Evolutionary conservation across 2,797 vertebrate species (phyloP), one percentile per base, ranked within the genome.

Genomic region (Eurystomus glaucurus): DNA sequence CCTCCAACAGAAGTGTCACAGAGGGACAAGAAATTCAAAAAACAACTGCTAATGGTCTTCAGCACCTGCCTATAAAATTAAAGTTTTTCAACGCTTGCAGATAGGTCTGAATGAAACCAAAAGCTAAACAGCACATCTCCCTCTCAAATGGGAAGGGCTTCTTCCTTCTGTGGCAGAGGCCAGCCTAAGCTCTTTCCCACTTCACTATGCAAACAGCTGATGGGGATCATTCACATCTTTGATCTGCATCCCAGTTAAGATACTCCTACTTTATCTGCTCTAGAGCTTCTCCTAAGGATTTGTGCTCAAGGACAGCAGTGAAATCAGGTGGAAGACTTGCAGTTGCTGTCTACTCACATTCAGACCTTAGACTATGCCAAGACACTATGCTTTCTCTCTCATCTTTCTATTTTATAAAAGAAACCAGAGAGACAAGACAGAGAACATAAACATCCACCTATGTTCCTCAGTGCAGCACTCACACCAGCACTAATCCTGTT

Each of bases 271-370:
- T 62, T n/a, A 37, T 37, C 61, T 65, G 76, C 45, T 92, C 88
- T 50, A 55, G 29, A 92, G 85, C 66, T 85, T 74, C 85, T 91
- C 77, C 77, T 74, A 55, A 10, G 28, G 45, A 85, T 89, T 82
- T 79, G 39, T 76, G 23, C 66, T 79, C 37, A 72, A 85, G 46
- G 35, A 79, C 58, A 31, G 39, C 54, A 66, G 31, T 37, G 58
- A 86, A 94, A 81, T 57, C 62, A 52, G 16, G 39, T 48, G 21
- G 26, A 88, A 86, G 61, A 91, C 28, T 28, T 82, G 50, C 58
- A 76, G 52, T 23, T 82, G 37, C 64, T 19, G 7, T 45, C 69
- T 72, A 41, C 33, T 80, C 46, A 23, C 10, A 80, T 54, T 37
- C 76, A 45, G 52, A 76, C 33, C 25, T 78, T 2, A 55, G 11